These are phyloP conservation scores for Rhynchonycteris naso DNA, from an alignment of 2,797 vertebrate genomes.

Conservation along the genomic window DNA sequence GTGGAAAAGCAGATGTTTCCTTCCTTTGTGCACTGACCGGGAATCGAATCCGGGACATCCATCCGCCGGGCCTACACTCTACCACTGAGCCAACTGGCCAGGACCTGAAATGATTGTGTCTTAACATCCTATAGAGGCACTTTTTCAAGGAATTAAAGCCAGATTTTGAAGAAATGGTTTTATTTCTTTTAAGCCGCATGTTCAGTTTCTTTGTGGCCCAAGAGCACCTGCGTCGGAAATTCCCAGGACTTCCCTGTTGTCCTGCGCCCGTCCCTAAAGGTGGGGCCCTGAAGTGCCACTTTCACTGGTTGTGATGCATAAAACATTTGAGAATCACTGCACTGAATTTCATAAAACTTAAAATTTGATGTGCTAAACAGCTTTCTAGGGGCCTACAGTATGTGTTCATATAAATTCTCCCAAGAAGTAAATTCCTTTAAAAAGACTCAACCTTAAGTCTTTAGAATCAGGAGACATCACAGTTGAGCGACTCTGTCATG, in stretches of 20 bases:
- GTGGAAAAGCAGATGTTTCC: no score
- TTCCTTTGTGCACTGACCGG: no score
- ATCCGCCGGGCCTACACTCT: no score
- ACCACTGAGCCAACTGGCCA: no score
- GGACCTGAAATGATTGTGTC: no score
- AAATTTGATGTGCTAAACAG: not conserved
- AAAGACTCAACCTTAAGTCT: not conserved
- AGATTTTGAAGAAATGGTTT: constrained; percentile 4
- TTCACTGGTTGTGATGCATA: not conserved
- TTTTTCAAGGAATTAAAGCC: not conserved
- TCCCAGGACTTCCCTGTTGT: not conserved
- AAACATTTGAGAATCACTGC: not conserved
- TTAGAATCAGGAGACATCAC: not conserved
- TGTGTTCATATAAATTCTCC: not conserved
- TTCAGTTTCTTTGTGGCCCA: not conserved
- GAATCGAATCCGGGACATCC: no score
- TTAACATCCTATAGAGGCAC: no score
- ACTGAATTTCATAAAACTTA: not conserved
- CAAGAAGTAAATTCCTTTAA: not conserved
- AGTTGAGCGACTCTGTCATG: not conserved
- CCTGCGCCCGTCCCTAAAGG: not conserved
- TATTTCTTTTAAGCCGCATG: not conserved
- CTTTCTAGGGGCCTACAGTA: not conserved
- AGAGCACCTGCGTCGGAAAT: not conserved
- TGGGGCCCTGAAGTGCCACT: not conserved